Percentiles rank a stretch among this genome's conserved stretches.
phyloP scores from a whole-genome alignment of 2,888 invertebrate species.

The Ormyrus pomaceus region DNA sequence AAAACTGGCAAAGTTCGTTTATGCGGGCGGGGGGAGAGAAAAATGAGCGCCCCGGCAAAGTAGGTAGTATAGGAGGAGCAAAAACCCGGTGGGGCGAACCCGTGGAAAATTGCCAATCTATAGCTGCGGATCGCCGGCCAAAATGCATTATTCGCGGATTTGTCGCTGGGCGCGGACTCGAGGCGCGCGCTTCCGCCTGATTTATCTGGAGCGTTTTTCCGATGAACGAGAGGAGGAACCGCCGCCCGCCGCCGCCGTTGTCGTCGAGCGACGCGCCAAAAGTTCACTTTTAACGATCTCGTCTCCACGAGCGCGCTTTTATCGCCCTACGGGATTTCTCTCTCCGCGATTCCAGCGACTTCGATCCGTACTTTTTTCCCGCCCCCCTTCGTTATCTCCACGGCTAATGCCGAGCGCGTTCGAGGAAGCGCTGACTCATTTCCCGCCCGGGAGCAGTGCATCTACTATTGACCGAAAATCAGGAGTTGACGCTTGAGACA shows the following conservation, averaged over 20 bases:
- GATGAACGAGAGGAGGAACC: slow-evolving; percentile 3
- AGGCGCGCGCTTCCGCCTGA: slow-evolving; percentile 19
- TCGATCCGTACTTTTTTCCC: not conserved
- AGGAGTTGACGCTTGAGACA: too few relatives aligned
- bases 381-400: not conserved
- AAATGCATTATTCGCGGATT: slow-evolving; percentile 32
- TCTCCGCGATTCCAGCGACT: too few relatives aligned
- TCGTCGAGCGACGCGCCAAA: slow-evolving; percentile 39
- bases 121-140: slow-evolving; percentile 1
- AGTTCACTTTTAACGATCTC: slow-evolving; percentile 44
- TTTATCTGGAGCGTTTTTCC: slow-evolving; percentile 43
- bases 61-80: not conserved
- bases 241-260: too few relatives aligned
- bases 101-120: slow-evolving; percentile 46
- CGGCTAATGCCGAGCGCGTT: not conserved
- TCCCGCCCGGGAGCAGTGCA: too few relatives aligned
- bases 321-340: not conserved
- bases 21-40: not conserved
- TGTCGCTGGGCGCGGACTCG: not conserved
- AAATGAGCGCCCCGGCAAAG: not conserved
- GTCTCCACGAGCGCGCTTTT: not conserved
- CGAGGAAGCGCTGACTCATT: not conserved
- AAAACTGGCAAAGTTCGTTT: slow-evolving; percentile 34
- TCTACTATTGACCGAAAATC: too few relatives aligned
- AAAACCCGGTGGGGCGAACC: not conserved